Evolutionary conservation across 2,113 vertebrate species (phyloP).

Genomic region (Cyrtonyx montezumae): DNA sequence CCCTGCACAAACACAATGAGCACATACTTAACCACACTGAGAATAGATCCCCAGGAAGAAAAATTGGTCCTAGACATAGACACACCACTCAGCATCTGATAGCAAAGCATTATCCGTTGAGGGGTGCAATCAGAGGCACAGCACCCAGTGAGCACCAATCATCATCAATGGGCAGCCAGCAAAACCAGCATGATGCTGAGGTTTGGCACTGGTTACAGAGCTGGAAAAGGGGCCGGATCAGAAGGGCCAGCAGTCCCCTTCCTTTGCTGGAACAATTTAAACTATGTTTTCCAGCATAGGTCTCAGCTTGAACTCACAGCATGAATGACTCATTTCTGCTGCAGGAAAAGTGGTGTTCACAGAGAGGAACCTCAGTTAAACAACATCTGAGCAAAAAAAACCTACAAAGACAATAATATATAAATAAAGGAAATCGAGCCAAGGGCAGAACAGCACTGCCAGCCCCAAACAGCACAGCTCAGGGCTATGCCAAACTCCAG

Average conservation of each 20-base stretch:
- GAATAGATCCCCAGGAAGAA: background rate
- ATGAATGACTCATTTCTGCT: background rate
- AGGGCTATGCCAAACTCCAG: fast-evolving
- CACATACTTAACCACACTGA: background rate
- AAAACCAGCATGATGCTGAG: background rate
- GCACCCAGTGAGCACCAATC: background rate
- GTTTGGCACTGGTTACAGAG: background rate
- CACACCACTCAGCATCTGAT: background rate
- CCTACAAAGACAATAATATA: background rate
- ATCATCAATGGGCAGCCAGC: background rate
- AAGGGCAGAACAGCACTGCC: background rate
- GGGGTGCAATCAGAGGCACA: background rate
- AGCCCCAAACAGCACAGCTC: fast-evolving
- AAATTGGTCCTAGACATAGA: background rate
- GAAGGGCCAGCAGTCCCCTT: fast-evolving
- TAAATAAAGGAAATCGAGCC: background rate
- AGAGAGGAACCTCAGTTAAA: background rate
- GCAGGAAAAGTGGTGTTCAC: background rate
- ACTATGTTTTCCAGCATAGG: background rate
- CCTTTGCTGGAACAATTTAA: background rate
- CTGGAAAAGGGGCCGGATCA: background rate
- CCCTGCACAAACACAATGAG: background rate
- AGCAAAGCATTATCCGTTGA: background rate
- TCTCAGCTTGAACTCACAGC: background rate
- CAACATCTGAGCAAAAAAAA: background rate